Conservation (phyloP, 2,888 invertebrate species). For the Micropterix aruncella region DNA sequence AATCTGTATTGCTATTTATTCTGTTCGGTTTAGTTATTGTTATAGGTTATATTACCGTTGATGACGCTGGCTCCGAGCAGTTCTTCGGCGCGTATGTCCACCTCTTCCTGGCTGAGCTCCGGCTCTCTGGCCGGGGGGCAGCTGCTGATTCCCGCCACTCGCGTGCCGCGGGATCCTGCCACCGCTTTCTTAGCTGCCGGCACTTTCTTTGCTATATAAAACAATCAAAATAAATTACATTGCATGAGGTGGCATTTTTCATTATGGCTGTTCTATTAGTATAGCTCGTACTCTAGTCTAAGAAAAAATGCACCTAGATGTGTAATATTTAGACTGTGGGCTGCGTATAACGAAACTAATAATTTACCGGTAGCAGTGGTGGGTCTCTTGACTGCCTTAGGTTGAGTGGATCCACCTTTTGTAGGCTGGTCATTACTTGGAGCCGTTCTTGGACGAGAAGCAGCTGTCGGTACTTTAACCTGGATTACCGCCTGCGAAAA, state of each 20-base stretch:
- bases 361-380: constrained; percentile 17
- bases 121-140: constrained; percentile 37
- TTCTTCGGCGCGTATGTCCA: constrained; percentile 56
- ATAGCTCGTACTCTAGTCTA: constrained; percentile 3
- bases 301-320: constrained; percentile 6
- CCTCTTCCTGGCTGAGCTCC: constrained; percentile 63
- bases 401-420: constrained; percentile 31
- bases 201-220: constrained; percentile 18
- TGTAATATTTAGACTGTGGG: too few relatives aligned
- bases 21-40: too few relatives aligned
- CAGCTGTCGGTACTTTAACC: constrained; percentile 55
- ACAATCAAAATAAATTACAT: constrained; percentile 4
- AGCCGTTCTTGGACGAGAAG: constrained; percentile 35
- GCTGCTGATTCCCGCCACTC: constrained; percentile 20
- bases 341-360: too few relatives aligned
- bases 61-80: constrained; percentile 47
- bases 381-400: constrained; percentile 38
- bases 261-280: constrained; percentile 2
- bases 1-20: too few relatives aligned
- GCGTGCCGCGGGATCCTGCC: constrained; percentile 14
- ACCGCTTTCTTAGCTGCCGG: constrained; percentile 17
- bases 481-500: constrained; percentile 54
- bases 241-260: neutral
- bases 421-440: constrained; percentile 28
- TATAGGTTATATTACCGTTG: too few relatives aligned